Evolutionary conservation across 1,140 invertebrate genomes (phyloP), one percentile per base, ranked within the genome.

Genomic region (Aphaenogaster ashmeadi): DNA sequence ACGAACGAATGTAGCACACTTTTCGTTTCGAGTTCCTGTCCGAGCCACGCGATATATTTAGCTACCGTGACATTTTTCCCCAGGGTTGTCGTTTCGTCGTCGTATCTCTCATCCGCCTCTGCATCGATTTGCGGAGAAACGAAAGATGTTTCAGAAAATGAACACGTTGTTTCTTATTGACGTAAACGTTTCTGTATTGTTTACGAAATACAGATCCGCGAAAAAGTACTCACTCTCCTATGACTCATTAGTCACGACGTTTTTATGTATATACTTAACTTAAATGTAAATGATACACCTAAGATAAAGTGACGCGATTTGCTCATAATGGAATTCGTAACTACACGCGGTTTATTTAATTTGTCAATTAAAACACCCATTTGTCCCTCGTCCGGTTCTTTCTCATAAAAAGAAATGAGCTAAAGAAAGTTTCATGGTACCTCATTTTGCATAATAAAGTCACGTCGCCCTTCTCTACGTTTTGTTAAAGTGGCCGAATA

Each of bases 21-120:
- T 84, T 62, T 75, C 69, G 52, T 84, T 84, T 38, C 54, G 13
- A 84, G 80, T 75, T 50, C n/a, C 80, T 58, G 80, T 72, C 56
- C 52, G 18, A 60, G 54, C 38, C 41, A 36, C 80, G 69, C 69
- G 80, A 50, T 84, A 84, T 84, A 84, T 84, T 84, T 84, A 84
- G 80, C 69, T 47, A 75, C 69, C 69, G 69, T 84, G 80, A 84
- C 80, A 84, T 84, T 84, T 84, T 75, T 84, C 80, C 69, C 69
- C 54, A 21, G 80, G 69, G 69, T 38, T 62, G 69, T 60, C 80
- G 69, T 84, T 84, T 84, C 36, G 79, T 58, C 11, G 47, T 71
- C 54, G 80, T 60, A 84, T 60, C 69, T 60, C 72, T 74, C 54
- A 75, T 84, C 41, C 54, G 69, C 44, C 54, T 84, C 80, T 60